Conservation (phyloP, 2,797 vertebrate genomes). For the Carduelis carduelis region DNA sequence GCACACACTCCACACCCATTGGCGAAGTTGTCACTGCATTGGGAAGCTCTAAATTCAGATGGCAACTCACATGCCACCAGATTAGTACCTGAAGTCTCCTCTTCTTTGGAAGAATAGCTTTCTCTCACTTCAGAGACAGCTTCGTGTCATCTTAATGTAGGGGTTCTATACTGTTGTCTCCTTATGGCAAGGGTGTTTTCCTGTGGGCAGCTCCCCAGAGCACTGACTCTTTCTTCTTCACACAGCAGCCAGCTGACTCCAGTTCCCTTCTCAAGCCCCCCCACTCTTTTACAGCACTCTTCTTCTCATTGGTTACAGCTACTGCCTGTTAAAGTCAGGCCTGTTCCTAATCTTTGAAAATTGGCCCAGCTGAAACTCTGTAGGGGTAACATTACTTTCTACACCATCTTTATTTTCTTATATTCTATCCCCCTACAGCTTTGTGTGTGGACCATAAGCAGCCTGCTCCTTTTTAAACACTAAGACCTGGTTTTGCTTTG, state of each 20-base stretch:
- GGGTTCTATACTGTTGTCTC: not conserved
- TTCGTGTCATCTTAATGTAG: not conserved
- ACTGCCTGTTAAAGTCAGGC: too few relatives aligned
- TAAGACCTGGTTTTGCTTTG: not conserved
- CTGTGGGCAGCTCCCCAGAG: not conserved
- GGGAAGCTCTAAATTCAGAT: not conserved
- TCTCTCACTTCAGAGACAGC: not conserved
- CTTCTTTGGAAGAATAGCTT: not conserved
- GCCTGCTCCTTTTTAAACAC: not conserved
- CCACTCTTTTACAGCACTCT: not conserved
- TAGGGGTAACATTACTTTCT: not conserved
- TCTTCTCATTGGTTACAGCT: not conserved
- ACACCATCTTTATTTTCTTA: not conserved
- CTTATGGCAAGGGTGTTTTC: not conserved
- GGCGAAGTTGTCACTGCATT: not conserved
- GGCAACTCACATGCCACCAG: not conserved
- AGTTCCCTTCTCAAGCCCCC: too few relatives aligned
- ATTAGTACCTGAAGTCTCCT: not conserved
- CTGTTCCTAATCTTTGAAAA: not conserved
- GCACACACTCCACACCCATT: rapidly evolving
- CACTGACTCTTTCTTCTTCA: too few relatives aligned
- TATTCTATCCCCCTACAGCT: not conserved
- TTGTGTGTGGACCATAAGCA: not conserved
- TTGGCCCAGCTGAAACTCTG: not conserved
- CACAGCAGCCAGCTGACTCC: not conserved